phyloP scores from a whole-genome alignment of 1,140 invertebrate species.

The Drosophila lowei region DNA sequence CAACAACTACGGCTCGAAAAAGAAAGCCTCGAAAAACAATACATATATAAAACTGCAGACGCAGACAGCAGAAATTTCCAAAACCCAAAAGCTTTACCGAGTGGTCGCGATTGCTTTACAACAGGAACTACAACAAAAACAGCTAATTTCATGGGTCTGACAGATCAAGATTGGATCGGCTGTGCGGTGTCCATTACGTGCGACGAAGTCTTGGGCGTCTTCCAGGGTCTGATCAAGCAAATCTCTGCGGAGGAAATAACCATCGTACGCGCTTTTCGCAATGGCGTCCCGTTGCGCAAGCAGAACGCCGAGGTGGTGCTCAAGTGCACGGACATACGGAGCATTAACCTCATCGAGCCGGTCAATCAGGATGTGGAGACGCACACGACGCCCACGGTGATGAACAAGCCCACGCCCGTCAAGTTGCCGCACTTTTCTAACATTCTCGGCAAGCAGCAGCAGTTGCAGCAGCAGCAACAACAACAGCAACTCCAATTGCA shows the following conservation, averaged over 20 bases:
- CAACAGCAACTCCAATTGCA: slow-evolving; percentile 35
- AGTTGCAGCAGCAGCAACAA: slow-evolving; percentile 56
- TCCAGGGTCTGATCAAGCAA: slow-evolving; percentile 90
- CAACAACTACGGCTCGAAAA: slow-evolving; percentile 46
- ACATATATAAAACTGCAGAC: slow-evolving; percentile 49
- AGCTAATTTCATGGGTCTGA: slow-evolving; percentile 69
- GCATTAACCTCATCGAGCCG: slow-evolving; percentile 72
- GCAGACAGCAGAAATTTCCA: slow-evolving; percentile 36
- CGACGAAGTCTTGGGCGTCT: slow-evolving; percentile 74
- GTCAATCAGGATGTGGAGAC: slow-evolving; percentile 61
- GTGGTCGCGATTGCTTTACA: slow-evolving; percentile 1
- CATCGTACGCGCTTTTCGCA: slow-evolving; percentile 90
- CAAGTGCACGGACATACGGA: slow-evolving; percentile 82
- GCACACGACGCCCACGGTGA: slow-evolving; percentile 59
- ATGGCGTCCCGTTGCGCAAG: slow-evolving; percentile 88
- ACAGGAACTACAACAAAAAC: slow-evolving; percentile 6
- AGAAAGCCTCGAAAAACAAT: slow-evolving; percentile 27
- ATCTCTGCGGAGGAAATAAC: slow-evolving; percentile 89
- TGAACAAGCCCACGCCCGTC: slow-evolving; percentile 80
- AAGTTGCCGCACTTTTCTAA: slow-evolving; percentile 78
- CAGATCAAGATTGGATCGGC: slow-evolving; percentile 81
- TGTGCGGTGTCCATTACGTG: slow-evolving; percentile 81
- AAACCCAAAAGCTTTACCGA: slow-evolving; percentile 18
- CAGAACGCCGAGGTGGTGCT: slow-evolving; percentile 85
- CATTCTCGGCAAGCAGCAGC: slow-evolving; percentile 65